Evolutionary conservation across 2,113 vertebrate genomes (phyloP).

Genomic region (Rhombomys opimus): DNA sequence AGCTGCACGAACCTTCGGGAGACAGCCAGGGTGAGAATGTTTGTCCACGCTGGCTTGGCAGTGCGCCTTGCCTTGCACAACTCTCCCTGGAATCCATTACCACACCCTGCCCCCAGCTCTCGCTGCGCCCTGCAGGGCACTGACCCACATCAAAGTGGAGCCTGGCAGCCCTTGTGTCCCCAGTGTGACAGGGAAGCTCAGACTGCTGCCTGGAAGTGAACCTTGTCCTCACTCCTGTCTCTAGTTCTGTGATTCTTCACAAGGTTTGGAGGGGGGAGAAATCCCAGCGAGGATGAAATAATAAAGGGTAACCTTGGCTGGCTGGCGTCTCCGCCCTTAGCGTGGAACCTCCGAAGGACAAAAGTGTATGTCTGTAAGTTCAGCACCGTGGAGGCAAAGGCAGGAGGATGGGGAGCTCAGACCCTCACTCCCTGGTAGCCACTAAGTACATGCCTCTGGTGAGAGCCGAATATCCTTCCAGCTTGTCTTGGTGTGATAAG

Average conservation of each 20-base stretch:
- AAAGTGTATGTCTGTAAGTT: not conserved
- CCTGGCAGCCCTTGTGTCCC: not conserved
- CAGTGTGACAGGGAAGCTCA: not conserved
- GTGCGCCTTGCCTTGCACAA: not conserved
- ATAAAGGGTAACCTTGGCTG: not conserved
- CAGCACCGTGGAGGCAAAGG: not conserved
- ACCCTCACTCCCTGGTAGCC: not conserved
- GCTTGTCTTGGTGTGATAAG: not conserved
- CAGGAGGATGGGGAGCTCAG: not conserved
- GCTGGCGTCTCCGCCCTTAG: not conserved
- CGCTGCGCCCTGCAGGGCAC: not conserved
- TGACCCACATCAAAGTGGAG: not conserved
- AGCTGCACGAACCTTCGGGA: conserved; percentile 33
- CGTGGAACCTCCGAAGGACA: not conserved
- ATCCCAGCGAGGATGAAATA: not conserved
- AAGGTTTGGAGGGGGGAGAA: not conserved
- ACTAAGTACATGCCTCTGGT: not conserved
- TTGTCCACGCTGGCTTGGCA: conserved; percentile 44
- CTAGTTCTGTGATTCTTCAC: not conserved
- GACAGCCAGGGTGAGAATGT: conserved; percentile 52
- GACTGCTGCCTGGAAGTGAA: not conserved
- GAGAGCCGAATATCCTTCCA: not conserved
- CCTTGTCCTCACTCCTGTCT: not conserved
- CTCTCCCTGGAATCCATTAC: not conserved
- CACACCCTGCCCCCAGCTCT: not conserved